Evolutionary conservation across 2,113 vertebrate species (phyloP), one percentile per base, ranked within the genome.

Genomic region (Ceyx margarethae): DNA sequence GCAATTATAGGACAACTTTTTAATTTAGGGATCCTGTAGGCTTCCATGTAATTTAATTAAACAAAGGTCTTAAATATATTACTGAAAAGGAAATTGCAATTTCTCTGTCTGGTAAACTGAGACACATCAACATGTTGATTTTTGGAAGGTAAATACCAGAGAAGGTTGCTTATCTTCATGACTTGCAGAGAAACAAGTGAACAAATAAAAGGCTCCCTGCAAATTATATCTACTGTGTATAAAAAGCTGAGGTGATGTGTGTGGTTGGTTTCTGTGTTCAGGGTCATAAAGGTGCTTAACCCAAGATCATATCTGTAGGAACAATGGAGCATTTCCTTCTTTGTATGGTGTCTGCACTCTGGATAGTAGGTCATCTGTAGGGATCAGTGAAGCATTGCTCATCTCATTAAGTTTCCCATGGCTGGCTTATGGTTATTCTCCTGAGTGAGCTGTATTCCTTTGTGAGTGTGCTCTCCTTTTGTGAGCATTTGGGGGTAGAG

Each of bases 381-480:
- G 57, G 29, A 9, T 60, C 18, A 17, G 48, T 17, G 9, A 14
- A 17, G 66, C 37, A 6, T 19, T 13, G 42, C 46, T 81, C 26
- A 29, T 23, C 37, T 51, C 7, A 22, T 17, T 15, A 4, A n/a
- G 11, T 31, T 18, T 64, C 21, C 23, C 18, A 6, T 9, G 20
- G 60, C 28, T 31, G 48, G 10, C 15, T 48, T 2, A 1, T 31
- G 46, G 51, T 23, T 43, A 2, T 16, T 31, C 43, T 48, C 45
- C n/a, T 2, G 1, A 28, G 26, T 2, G 3, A 46, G 16, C 45
- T 10, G 11, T 13, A 22, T 26, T 83, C 18, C 67, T 29, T 45
- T 10, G 13, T 0, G 1, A 19, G 9, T 0, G 9, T 15, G 18
- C 29, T 64, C 9, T 43, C 11, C 25, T 43, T 11, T 19, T 43